These are phyloP conservation scores for Monochamus alternatus DNA, from an alignment of 2,888 invertebrate genomes.

Conservation along the genomic window DNA sequence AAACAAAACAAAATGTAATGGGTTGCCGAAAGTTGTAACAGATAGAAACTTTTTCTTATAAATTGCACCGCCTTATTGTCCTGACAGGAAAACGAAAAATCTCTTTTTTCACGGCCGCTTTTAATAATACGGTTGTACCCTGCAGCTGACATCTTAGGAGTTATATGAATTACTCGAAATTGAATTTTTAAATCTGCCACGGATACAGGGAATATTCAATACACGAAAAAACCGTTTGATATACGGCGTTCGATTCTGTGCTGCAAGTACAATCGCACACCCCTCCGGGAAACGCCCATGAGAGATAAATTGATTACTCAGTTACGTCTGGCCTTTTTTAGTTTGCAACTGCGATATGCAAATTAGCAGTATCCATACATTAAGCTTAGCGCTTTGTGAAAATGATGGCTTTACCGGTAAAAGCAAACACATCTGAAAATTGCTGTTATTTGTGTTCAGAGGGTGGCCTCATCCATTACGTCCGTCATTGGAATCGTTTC, in stretches of 20 bases:
- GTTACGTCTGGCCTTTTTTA: constrained; percentile 25
- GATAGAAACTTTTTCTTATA: background rate
- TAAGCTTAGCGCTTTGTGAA: constrained; percentile 19
- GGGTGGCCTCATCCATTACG: background rate
- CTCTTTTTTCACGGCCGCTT: background rate
- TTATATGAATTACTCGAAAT: background rate
- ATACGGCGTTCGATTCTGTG: constrained; percentile 1
- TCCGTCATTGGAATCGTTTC: background rate
- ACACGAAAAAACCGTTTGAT: constrained; percentile 11
- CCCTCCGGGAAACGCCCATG: constrained; percentile 24
- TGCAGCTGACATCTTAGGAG: constrained; percentile 2
- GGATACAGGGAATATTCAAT: constrained; percentile 13
- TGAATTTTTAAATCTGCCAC: constrained; percentile 18
- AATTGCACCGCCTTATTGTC: constrained; percentile 3
- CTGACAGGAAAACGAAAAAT: constrained; percentile 4
- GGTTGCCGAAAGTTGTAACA: background rate
- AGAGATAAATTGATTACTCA: constrained; percentile 22
- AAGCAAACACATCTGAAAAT: constrained; percentile 24
- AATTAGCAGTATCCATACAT: constrained; percentile 32
- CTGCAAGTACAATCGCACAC: background rate
- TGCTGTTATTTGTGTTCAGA: constrained; percentile 8
- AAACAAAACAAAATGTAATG: background rate
- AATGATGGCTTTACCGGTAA: constrained; percentile 9
- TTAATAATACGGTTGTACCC: constrained; percentile 7
- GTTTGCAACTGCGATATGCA: constrained; percentile 28